phyloP scores from a whole-genome alignment of 2,113 vertebrate species.

The Erpornis zantholeuca region DNA sequence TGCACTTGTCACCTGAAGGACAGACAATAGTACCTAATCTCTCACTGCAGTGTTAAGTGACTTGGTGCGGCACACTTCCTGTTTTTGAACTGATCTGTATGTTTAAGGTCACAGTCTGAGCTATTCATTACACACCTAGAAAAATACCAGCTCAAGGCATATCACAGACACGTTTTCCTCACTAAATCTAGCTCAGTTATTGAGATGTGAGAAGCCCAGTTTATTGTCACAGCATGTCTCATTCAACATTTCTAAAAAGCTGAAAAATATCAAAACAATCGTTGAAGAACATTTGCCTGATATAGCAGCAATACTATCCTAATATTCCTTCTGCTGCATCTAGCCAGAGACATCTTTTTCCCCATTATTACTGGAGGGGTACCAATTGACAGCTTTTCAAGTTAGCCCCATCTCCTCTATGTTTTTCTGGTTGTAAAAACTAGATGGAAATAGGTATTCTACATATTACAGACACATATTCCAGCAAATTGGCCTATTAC shows the following conservation, averaged over 20 bases:
- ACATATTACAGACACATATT: not conserved
- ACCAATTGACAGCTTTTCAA: not conserved
- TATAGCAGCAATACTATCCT: not conserved
- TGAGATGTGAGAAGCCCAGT: not conserved
- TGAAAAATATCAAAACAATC: not conserved
- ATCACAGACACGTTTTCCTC: not conserved
- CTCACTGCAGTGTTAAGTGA: not conserved
- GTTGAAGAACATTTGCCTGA: not conserved
- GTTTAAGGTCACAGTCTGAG: not conserved
- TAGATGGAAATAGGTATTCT: not conserved
- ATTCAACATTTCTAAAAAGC: not conserved
- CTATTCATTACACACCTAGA: not conserved
- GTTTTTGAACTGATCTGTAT: not conserved
- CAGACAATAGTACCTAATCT: not conserved
- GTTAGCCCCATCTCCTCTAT: not conserved
- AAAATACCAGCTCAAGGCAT: not conserved
- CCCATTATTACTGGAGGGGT: not conserved
- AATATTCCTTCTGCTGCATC: not conserved
- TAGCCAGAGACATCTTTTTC: not conserved
- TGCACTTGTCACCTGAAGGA: not conserved
- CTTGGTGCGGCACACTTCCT: slow-evolving; percentile 24
- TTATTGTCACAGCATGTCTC: not conserved
- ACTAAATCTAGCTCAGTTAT: not conserved
- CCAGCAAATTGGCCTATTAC: not conserved
- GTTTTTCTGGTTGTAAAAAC: not conserved